Conservation (phyloP, 2,113 vertebrate species). For the Myanophis thanlyinensis region DNA sequence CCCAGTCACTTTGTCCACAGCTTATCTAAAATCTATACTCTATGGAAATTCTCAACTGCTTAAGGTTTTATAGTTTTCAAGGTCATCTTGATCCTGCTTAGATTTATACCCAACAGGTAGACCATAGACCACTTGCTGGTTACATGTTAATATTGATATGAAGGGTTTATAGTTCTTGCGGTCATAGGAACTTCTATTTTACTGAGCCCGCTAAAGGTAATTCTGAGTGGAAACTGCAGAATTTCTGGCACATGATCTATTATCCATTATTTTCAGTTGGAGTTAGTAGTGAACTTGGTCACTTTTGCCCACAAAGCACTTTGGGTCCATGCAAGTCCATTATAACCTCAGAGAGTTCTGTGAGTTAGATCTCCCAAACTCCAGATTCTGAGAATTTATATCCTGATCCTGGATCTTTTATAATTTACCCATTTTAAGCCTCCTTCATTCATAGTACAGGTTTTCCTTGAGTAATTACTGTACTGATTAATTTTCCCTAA, state of each 20-base stretch:
- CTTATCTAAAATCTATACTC: rapidly evolving
- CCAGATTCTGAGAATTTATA: neutral
- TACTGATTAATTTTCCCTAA: neutral
- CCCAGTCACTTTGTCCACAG: neutral
- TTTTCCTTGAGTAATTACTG: neutral
- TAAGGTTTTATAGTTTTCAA: neutral
- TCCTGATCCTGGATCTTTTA: neutral
- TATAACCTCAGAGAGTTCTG: neutral
- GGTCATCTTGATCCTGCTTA: neutral
- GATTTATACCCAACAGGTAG: neutral
- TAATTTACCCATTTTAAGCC: neutral
- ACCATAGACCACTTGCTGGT: neutral
- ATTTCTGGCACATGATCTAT: neutral
- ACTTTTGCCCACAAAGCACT: neutral
- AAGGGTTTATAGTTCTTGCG: neutral
- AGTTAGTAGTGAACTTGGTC: neutral
- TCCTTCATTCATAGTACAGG: neutral
- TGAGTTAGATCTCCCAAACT: neutral
- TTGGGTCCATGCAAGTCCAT: neutral
- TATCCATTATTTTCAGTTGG: neutral
- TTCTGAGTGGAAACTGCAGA: neutral
- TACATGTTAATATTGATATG: neutral
- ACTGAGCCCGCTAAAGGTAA: neutral
- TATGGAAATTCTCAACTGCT: neutral
- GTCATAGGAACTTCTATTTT: neutral